Conservation (phyloP, 2,888 invertebrate species). For the Athalia circularis region DNA sequence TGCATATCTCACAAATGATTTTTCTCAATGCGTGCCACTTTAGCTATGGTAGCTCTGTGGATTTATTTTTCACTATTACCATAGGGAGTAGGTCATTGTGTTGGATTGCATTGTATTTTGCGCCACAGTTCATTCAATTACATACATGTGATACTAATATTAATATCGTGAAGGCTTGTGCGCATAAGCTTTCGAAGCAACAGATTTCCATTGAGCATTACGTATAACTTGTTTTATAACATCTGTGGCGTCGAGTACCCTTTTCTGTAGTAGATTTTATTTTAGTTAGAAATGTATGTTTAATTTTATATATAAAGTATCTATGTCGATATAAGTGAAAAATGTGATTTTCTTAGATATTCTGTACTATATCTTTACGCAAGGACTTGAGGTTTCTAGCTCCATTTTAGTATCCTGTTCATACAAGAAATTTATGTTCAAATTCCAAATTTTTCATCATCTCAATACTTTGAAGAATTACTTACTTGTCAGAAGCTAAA, state of each 20-base stretch:
- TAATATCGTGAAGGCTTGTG: too few relatives aligned
- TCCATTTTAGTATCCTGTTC: constrained; percentile 9
- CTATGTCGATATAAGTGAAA: constrained; percentile 33
- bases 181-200: too few relatives aligned
- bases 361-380: constrained; percentile 23
- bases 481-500: not conserved
- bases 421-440: not conserved
- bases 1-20: too few relatives aligned
- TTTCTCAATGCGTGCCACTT: too few relatives aligned
- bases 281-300: constrained; percentile 40
- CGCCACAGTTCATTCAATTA: too few relatives aligned
- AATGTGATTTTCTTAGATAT: constrained; percentile 41
- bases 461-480: not conserved
- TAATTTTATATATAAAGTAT: constrained; percentile 42
- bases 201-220: too few relatives aligned
- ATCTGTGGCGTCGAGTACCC: constrained; percentile 15
- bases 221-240: not conserved
- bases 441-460: not conserved
- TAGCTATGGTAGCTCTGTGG: too few relatives aligned
- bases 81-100: too few relatives aligned
- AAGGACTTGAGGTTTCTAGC: constrained; percentile 9
- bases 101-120: too few relatives aligned
- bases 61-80: too few relatives aligned
- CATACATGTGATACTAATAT: too few relatives aligned
- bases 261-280: constrained; percentile 20